Evolutionary conservation across 2,888 invertebrate genomes (phyloP), one percentile per base, ranked within the genome.

Genomic region (Ophion slaviceki): DNA sequence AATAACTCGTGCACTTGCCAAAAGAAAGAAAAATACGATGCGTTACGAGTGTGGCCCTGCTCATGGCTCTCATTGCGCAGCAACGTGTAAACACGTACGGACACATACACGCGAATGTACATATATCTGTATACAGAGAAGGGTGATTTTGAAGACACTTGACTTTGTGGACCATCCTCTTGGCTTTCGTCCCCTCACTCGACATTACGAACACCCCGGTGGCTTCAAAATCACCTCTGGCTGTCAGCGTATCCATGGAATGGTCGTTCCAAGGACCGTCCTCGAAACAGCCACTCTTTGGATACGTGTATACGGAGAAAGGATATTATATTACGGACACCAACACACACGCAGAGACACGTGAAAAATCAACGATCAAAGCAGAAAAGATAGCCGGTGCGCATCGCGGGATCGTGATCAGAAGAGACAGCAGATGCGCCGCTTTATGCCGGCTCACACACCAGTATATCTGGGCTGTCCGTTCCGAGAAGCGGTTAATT

Each of bases 401-500:
- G 80, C 78, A 72, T 82, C 72, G 66, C 72, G 78, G 77, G 82
- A 86, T 85, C 87, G 84, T 87, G 87, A 88, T 88, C 86, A 86
- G 88, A 88, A 88, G 86, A 86, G 82, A 89, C 88, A 87, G 87
- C 86, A 87, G 88, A 88, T 89, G 40, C 40, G 87, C 80, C 68
- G 61, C 68, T 75, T 81, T 61, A 81, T 62, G 74, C 72, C 40
- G 77, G 32, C 78, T 77, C 66, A 20, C 70, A 32, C 70, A 64
- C 68, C 76, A 62, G 57, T 61, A 47, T 77, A 77, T 75, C 70
- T 75, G 70, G 87, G 87, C 81, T 82, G 72, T 74, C 67, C 87
- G 86, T 89, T 89, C 89, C 88, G 85, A 89, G 89, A 89, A 90
- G 89, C 88, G 87, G 89, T 90, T 90, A 89, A 91, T 91, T 90